These are phyloP conservation scores for Struthio camelus DNA, from an alignment of 2,113 vertebrate species.

Conservation along the genomic window DNA sequence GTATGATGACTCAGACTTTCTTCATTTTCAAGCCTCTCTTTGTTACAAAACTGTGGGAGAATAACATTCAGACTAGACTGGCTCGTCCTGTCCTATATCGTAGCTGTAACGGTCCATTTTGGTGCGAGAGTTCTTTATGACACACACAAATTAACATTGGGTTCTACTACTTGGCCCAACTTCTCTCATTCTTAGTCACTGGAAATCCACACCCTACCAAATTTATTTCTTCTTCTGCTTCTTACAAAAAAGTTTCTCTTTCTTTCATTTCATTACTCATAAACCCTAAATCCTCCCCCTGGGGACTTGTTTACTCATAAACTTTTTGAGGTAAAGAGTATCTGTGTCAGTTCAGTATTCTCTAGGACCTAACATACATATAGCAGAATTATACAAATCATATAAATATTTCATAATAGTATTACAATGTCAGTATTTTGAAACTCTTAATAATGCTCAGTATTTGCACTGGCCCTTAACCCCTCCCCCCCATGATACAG, in stretches of 20 bases:
- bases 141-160: neutral
- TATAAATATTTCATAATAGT: neutral
- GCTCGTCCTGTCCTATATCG: neutral
- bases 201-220: neutral
- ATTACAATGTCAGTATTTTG: neutral
- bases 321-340: neutral
- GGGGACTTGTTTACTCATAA: neutral
- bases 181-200: neutral
- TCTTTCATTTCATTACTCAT: neutral
- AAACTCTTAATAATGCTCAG: neutral
- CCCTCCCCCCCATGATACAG: accelerated
- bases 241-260: too few species aligned
- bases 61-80: neutral
- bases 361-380: neutral
- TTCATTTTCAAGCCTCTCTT: neutral
- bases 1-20: neutral
- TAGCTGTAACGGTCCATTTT: neutral
- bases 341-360: neutral
- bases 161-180: neutral
- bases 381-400: neutral
- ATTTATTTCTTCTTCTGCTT: neutral
- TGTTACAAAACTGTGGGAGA: neutral
- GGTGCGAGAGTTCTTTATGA: neutral
- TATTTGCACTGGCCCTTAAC: neutral
- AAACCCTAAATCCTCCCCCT: neutral